These are phyloP conservation scores for Choloepus didactylus DNA, from an alignment of 2,797 vertebrate species.

Conservation along the genomic window DNA sequence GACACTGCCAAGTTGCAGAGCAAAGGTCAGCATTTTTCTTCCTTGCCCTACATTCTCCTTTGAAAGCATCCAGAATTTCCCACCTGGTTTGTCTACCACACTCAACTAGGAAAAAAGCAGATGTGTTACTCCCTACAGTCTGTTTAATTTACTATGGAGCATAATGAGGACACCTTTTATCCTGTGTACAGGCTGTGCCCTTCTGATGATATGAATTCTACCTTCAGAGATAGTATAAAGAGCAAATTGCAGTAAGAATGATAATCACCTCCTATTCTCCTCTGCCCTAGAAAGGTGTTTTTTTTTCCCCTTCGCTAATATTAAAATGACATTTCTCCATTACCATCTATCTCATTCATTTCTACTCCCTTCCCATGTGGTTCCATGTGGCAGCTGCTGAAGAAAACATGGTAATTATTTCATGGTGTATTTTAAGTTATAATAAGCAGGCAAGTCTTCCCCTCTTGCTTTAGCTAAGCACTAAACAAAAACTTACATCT, in stretches of 20 bases:
- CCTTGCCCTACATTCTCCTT: not conserved
- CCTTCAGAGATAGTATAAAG: not conserved
- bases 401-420: not conserved
- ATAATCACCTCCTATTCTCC: not conserved
- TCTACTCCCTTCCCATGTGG: not conserved
- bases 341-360: not conserved
- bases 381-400: not conserved
- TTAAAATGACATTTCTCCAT: not conserved
- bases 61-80: conserved; percentile 64
- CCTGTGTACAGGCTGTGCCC: conserved; percentile 15
- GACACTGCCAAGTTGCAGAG: not conserved
- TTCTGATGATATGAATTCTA: not conserved
- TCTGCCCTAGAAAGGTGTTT: conserved; percentile 18
- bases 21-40: not conserved
- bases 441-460: not conserved
- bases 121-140: conserved; percentile 9
- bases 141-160: conserved; percentile 51
- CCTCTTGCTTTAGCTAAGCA: not conserved
- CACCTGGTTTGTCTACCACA: not conserved
- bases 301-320: not conserved
- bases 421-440: not conserved
- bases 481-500: conserved; percentile 91
- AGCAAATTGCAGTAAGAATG: not conserved
- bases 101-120: conserved; percentile 27
- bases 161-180: conserved; percentile 51